Evolutionary conservation across 2,888 invertebrate species (phyloP), one percentile per base, ranked within the genome.

Genomic region (Hartigia nigra): DNA sequence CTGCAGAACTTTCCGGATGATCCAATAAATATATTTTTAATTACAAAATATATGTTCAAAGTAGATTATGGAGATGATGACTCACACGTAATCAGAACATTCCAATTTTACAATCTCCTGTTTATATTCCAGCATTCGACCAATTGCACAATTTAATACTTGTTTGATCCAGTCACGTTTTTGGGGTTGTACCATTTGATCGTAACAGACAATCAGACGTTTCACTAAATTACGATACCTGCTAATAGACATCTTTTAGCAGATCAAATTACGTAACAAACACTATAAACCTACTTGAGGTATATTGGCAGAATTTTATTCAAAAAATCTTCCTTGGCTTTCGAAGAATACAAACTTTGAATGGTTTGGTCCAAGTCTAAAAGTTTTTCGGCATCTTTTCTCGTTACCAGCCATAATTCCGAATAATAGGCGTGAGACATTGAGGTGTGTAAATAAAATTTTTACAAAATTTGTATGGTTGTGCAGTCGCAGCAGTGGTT

Each of bases 181-280:
- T 90, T 95, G 95, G 0, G 93, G 92, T 88, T 95, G 94, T 77
- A 93, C 92, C 91, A 94, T 93, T 90, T 94, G 94, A 85, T 95
- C 94, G 82, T 95, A 93, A 82, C 93, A 94, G 23, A 93, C 92
- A 77, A 94, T 94, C 12, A 95, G 87, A 69, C 86, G 86, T 76
- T 83, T 83, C 1, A 89, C 86, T 14, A 91, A 77, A 79, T 85
- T 84, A 12, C 88, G 86, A 81, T 91, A 91, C 70, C 91, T 91
- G 75, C 1, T 77, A 78, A 78, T 75, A 37, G 69, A 77, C 35
- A 32, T n/a, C 55, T 9, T 23, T 55, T 0, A 55, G 39, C 39
- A 23, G 5, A 55, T 55, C 5, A 23, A 55, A 55, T 55, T 55
- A 23, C 23, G 5, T 55, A 55, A 55, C 0, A 23, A 55, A 23